Conservation (phyloP, 1,140 invertebrate species). For the Gryon sp. region DNA sequence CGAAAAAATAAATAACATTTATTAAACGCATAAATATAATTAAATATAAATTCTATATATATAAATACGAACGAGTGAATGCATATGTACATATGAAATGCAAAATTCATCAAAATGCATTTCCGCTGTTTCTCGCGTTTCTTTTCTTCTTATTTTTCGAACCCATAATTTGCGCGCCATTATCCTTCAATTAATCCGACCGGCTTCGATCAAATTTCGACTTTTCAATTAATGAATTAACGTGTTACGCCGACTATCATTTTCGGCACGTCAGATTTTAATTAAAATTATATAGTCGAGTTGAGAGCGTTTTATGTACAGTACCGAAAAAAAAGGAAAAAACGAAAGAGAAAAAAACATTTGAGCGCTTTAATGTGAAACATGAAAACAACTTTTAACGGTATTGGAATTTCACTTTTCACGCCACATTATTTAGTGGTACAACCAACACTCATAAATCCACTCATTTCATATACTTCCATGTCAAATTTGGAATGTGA, state of each 20-base stretch:
- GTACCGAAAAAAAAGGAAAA: background rate
- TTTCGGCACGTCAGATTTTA: conserved; percentile 28
- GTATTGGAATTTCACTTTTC: too few species aligned
- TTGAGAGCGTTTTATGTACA: conserved; percentile 5
- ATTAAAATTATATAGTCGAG: conserved; percentile 10
- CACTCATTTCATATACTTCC: too few species aligned
- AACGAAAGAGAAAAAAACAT: too few species aligned
- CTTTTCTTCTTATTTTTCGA: conserved; percentile 37
- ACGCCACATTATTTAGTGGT: too few species aligned
- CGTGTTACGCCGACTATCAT: background rate
- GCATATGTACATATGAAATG: conserved; percentile 62
- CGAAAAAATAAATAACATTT: conserved; percentile 72
- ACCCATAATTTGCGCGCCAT: conserved; percentile 35
- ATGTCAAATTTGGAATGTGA: too few species aligned
- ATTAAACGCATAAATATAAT: conserved; percentile 64
- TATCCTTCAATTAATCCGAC: conserved; percentile 19
- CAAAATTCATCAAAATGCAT: conserved; percentile 48
- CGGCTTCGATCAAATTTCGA: background rate
- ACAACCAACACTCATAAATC: too few species aligned
- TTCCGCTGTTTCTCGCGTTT: conserved; percentile 36
- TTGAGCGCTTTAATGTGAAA: too few species aligned
- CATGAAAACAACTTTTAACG: too few species aligned
- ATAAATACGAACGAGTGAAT: conserved; percentile 59
- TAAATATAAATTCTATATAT: conserved; percentile 51
- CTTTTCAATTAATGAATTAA: conserved; percentile 3